These are phyloP conservation scores for Hirtodrosophila histrioides DNA, from an alignment of 2,888 invertebrate genomes.

Conservation along the genomic window DNA sequence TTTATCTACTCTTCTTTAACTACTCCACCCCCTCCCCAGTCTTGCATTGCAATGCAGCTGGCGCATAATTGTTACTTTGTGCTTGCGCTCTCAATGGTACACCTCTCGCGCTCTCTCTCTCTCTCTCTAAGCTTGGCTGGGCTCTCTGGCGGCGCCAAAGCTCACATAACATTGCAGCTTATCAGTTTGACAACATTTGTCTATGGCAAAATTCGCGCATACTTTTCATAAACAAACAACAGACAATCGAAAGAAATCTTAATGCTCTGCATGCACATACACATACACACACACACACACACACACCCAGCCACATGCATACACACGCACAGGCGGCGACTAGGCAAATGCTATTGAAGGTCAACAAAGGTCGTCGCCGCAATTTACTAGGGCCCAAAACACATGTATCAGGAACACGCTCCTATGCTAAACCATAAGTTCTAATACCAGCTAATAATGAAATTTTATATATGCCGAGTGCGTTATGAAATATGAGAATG, in stretches of 20 bases:
- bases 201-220: conserved; percentile 48
- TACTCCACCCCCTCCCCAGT: too few species aligned
- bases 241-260: conserved; percentile 52
- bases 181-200: conserved; percentile 67
- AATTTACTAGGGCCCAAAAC: conserved; percentile 38
- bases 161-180: conserved; percentile 62
- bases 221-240: conserved; percentile 76
- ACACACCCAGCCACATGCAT: background rate
- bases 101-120: conserved; percentile 4
- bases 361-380: conserved; percentile 74
- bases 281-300: conserved; percentile 14
- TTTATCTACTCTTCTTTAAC: background rate
- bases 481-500: conserved; percentile 68
- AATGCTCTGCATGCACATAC: conserved; percentile 50
- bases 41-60: too few species aligned
- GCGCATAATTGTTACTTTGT: conserved; percentile 1
- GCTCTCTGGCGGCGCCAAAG: conserved; percentile 31
- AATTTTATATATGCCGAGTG: conserved; percentile 29
- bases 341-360: conserved; percentile 72
- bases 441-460: conserved; percentile 24
- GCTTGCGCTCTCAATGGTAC: conserved; percentile 5
- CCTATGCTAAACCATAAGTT: background rate
- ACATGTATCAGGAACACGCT: conserved; percentile 29
- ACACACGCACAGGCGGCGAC: conserved; percentile 40
- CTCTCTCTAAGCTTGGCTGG: conserved; percentile 34